Base-by-base conservation (phyloP, 2,113 vertebrate species). In the Bolborhynchus lineola region DNA sequence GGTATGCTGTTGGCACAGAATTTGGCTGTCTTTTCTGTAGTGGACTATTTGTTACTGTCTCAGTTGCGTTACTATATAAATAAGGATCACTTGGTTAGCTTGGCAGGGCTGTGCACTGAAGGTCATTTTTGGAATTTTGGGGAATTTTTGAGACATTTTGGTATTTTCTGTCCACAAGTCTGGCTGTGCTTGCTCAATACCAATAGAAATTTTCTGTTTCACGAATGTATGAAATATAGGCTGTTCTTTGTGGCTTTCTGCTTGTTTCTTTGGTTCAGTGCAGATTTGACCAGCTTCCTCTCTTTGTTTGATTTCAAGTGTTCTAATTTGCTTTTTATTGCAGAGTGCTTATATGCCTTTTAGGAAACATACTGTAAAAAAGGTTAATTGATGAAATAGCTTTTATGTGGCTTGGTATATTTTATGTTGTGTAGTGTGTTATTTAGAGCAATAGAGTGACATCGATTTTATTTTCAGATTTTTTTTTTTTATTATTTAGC, bases 281-380 rank as follows among this genome's bases (percentile, higher is more conserved):
- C 52, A 85, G 79, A 75, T 96, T 85, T 83, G 72, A 92, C 68
- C 79, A 91, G 35, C 47, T 84, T 86, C 39, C 63, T 88, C 50
- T 77, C 65, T 95, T 92, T 92, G 88, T 93, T 91, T 92, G 70
- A 78, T 91, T 96, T 91, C 47, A 75, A n/a, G 65, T 81, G 59
- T 84, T 93, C 71, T 88, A 64, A 95, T 90, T 95, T 79, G 29
- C 68, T 92, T 94, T 95, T 93, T 92, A 80, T 90, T 94, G 71
- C 44, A 67, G 49, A 42, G 31, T 89, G 57, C 72, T 92, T 91
- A 68, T 7, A 3, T 81, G 41, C 83, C 88, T 77, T 93, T 93
- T 85, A 91, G 95, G 83, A 89, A 77, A 57, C 35, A 33, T 85
- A 78, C 75, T 87, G 53, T 76, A 88, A 94, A 95, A 96, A 81